Evolutionary conservation across 2,888 invertebrate genomes (phyloP), one percentile per base, ranked within the genome.

Genomic region (Steinernema carpocapsae): DNA sequence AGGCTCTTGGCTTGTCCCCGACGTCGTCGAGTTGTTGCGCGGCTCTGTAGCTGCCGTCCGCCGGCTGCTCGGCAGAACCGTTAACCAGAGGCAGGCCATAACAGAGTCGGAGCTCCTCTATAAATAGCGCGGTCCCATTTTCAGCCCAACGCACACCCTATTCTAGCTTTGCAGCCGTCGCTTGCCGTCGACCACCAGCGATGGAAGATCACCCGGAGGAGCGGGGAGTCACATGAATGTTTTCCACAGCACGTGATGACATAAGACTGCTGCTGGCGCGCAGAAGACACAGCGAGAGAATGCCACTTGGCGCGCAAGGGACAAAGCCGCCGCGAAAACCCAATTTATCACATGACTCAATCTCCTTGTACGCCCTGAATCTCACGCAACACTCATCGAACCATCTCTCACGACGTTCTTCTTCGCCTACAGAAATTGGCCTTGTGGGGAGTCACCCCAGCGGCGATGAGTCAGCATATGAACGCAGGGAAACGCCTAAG

Each of bases 281-380:
- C 19, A 14, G n/a, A n/a, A n/a, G n/a, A n/a, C 37, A 7, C 48
- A 2, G 4, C 4, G 48, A 7, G 64, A 19, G 56, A 12, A 29
- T 14, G 64, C 32, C 64, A 37, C 19, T 64, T 64, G 32, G 29
- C 64, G 64, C 64, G 64, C 64, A 64, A 64, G 7, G 29, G 32
- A 64, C 32, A 32, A 64, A 64, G 64, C 64, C 24, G 29, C 19
- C 24, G 17, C 12, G 14, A 22, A 12, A 32, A 64, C 64, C 37
- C 32, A 64, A 64, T 64, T 64, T 32, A 64, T 64, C 64, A 64
- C 64, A 64, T 64, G 64, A 64, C 14, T 64, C 64, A 64, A 17
- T 32, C 64, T 52, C 37, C 37, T 17, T 48, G 48, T 48, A 48
- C 48, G 19, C 14, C 19, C 17, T 17, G 3, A 3, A 37, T 37